Evolutionary conservation across 2,888 invertebrate genomes (phyloP).

Genomic region (Meiosimyza platycephala): DNA sequence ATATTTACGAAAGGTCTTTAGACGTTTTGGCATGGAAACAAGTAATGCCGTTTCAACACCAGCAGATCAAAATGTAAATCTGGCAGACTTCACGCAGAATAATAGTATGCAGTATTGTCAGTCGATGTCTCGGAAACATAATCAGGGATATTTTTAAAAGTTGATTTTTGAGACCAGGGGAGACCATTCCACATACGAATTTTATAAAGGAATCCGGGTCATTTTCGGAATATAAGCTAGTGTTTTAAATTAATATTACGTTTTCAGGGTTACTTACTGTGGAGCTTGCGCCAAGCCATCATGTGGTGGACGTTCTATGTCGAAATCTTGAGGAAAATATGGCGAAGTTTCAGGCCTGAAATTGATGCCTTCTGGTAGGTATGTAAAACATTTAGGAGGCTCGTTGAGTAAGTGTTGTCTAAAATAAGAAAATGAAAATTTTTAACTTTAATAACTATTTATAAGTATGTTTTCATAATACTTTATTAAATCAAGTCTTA

Average conservation of each 20-base stretch:
- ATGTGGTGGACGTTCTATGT: conserved; percentile 87
- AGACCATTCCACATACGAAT: too few species aligned
- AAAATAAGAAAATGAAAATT: conserved; percentile 3
- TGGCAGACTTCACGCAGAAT: neutral
- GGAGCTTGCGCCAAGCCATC: conserved; percentile 87
- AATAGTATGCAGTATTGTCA: conserved; percentile 35
- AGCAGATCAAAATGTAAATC: conserved; percentile 20
- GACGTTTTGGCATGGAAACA: conserved; percentile 42
- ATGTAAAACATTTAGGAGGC: conserved; percentile 82
- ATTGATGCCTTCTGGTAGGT: conserved; percentile 82
- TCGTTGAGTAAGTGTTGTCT: conserved; percentile 83
- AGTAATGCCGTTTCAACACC: conserved; percentile 43
- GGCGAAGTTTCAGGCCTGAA: conserved; percentile 87
- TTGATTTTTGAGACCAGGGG: too few species aligned
- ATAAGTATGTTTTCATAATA: too few species aligned
- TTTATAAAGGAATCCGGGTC: too few species aligned
- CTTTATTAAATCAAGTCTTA: too few species aligned
- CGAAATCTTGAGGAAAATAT: conserved; percentile 92
- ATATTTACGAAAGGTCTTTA: conserved; percentile 41
- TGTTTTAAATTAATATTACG: too few species aligned
- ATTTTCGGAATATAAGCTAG: too few species aligned
- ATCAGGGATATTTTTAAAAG: conserved; percentile 43
- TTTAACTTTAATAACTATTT: too few species aligned
- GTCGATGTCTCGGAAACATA: conserved; percentile 45
- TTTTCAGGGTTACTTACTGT: conserved; percentile 59